phyloP scores from a whole-genome alignment of 2,797 vertebrate genomes.

The Phoxinus dragarum region DNA sequence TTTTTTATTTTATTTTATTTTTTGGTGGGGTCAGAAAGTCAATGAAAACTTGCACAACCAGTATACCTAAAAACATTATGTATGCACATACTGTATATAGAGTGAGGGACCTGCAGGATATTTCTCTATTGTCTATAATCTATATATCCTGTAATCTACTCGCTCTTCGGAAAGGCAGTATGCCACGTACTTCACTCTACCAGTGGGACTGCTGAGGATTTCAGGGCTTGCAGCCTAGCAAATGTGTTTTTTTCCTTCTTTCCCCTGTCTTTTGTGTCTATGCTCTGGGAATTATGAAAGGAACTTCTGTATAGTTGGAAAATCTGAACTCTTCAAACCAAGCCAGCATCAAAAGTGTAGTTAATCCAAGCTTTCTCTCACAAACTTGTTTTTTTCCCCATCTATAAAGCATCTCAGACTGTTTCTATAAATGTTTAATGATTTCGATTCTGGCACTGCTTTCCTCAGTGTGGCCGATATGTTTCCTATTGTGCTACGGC shows the following conservation, averaged over 20 bases:
- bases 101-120: neutral
- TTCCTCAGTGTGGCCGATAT: slow-evolving; percentile 21
- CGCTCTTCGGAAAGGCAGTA: slow-evolving; percentile 22
- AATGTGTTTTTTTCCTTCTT: slow-evolving; percentile 28
- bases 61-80: neutral
- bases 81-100: neutral
- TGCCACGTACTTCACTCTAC: slow-evolving; percentile 20
- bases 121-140: slow-evolving; percentile 28
- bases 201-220: slow-evolving; percentile 27
- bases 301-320: slow-evolving; percentile 56
- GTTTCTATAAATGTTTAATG: slow-evolving; percentile 60
- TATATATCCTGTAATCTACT: slow-evolving; percentile 73
- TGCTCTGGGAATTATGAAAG: slow-evolving; percentile 52
- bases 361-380: slow-evolving; percentile 49
- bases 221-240: slow-evolving; percentile 30
- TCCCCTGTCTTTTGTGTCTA: slow-evolving; percentile 43
- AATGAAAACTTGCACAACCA: neutral
- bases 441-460: slow-evolving; percentile 30
- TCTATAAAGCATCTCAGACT: slow-evolving; percentile 52
- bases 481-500: slow-evolving; percentile 20
- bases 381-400: slow-evolving; percentile 32
- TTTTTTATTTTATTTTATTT: neutral
- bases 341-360: slow-evolving; percentile 40
- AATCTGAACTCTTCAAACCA: slow-evolving; percentile 52
- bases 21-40: neutral